phyloP scores from a whole-genome alignment of 2,888 invertebrate genomes.

The Zaprionus lineosus region DNA sequence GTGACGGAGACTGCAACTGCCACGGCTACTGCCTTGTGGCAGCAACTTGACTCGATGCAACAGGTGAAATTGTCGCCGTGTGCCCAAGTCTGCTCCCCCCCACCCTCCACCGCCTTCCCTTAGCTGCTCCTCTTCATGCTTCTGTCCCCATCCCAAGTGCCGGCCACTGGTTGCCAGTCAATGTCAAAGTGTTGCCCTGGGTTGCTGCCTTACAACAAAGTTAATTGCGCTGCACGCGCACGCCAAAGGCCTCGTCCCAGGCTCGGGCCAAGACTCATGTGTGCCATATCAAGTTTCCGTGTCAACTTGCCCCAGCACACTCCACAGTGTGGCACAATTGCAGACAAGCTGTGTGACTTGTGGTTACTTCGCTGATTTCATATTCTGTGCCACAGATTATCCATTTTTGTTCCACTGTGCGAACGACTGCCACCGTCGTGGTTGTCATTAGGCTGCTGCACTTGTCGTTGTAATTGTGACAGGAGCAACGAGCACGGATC shows the following conservation, averaged over 20 bases:
- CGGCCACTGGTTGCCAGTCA: constrained; percentile 51
- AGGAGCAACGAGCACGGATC: constrained; percentile 78
- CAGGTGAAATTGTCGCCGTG: constrained; percentile 81
- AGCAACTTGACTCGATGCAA: constrained; percentile 39
- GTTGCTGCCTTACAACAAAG: constrained; percentile 69
- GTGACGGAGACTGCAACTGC: no score
- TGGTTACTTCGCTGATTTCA: no score
- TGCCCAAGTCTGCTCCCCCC: constrained; percentile 40
- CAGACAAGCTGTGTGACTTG: no score
- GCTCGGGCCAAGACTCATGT: constrained; percentile 59
- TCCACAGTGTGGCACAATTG: constrained; percentile 36
- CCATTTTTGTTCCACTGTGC: constrained; percentile 46
- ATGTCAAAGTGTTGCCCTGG: constrained; percentile 69
- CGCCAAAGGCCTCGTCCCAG: constrained; percentile 53
- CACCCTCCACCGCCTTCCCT: background rate
- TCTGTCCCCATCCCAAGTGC: background rate
- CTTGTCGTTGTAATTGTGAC: constrained; percentile 79
- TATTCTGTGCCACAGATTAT: no score
- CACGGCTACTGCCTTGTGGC: no score
- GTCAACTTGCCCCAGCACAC: constrained; percentile 46
- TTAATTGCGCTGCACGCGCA: constrained; percentile 77
- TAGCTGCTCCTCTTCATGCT: background rate
- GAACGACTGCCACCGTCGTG: constrained; percentile 47
- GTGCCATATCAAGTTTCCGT: constrained; percentile 76
- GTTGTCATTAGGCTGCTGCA: constrained; percentile 75